Conservation (phyloP, 2,888 invertebrate species). For the Oscheius sp. region DNA sequence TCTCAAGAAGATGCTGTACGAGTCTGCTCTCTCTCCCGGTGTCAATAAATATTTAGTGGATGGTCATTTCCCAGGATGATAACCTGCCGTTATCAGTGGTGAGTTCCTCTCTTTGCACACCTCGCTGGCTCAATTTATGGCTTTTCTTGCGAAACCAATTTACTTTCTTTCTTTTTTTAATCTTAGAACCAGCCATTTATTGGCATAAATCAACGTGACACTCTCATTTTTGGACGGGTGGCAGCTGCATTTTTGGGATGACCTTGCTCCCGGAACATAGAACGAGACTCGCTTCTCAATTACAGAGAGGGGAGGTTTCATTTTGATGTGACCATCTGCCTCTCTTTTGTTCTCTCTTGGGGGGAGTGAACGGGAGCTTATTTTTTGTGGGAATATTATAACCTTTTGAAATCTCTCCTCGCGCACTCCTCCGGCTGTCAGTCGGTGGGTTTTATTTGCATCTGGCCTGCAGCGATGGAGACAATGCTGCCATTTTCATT, state of each 20-base stretch:
- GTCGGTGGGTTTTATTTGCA: neutral
- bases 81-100: neutral
- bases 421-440: neutral
- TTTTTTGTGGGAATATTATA: neutral
- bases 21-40: neutral
- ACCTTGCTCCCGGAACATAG: neutral
- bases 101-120: neutral
- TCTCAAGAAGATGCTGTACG: too few species aligned
- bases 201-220: neutral
- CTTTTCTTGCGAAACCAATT: neutral
- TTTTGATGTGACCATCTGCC: conserved; percentile 1
- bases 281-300: neutral
- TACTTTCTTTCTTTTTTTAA: neutral
- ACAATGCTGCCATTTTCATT: conserved; percentile 20
- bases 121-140: neutral
- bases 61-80: neutral
- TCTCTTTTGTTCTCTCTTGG: neutral
- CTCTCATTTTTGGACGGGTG: conserved; percentile 2
- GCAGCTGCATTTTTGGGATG: conserved; percentile 21
- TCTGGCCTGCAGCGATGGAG: neutral
- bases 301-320: neutral
- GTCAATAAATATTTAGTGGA: neutral
- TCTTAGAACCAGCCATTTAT: neutral
- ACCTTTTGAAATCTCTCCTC: neutral
- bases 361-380: neutral